Evolutionary conservation across 1,140 invertebrate genomes (phyloP), one percentile per base, ranked within the genome.

Genomic region (Parasteatoda tepidariorum): DNA sequence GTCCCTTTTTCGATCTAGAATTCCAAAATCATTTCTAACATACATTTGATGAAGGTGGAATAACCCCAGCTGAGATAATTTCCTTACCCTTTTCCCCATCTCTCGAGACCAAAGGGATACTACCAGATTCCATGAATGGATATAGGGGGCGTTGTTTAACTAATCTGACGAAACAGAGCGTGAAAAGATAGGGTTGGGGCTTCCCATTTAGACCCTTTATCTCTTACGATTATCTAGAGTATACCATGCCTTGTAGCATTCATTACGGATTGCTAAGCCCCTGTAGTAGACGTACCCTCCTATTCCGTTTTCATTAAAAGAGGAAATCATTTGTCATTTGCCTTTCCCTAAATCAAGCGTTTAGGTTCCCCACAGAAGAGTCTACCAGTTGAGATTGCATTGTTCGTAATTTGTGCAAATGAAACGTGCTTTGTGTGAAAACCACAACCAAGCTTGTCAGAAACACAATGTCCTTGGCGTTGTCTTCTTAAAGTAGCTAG

Each of bases 261-360:
- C 54, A 74, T 59, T 41, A 74, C 71, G 31, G 15, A 22, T 34
- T 59, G n/a, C 55, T 74, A 59, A 61, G 55, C 71, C 18, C 38
- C 38, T 48, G 38, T 18, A 9, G 54, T 7, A 59, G 9, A 18
- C 13, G 9, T n/a, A 30, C 11, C 26, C 31, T 24, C 70, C 55
- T 26, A 13, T 41, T 6, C 5, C 38, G 54, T 26, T 59, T 61
- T 74, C 54, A 74, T 74, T 61, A 59, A 61, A 74, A 74, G 22
- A 31, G 34, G 38, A 74, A 74, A 74, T 74, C 71, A 74, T 74
- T 74, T 74, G 54, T 61, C 71, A 74, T 22, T 24, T 48, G 38
- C 38, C 18, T 48, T 48, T 18, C 18, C 38, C 38, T n/a, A n/a
- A n/a, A n/a, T n/a, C n/a, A n/a, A n/a, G n/a, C n/a, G n/a, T n/a